Evolutionary conservation across 2,113 vertebrate genomes (phyloP).

Genomic region (Pseudorhombus dupliciocellatus): DNA sequence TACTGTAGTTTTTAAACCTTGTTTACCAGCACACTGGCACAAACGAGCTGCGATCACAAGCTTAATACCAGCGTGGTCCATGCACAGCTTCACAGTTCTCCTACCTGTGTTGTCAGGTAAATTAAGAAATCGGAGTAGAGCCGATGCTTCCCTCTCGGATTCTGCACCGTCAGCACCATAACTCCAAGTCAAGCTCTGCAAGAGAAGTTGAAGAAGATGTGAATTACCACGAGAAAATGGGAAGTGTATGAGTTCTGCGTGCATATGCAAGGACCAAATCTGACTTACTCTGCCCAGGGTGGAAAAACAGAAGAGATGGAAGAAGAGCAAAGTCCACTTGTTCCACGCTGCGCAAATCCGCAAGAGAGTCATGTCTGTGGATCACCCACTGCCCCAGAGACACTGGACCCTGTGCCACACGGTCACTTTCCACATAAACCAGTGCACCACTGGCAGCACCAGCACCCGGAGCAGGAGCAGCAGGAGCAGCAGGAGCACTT

Average conservation of each 20-base stretch:
- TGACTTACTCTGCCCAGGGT: constrained; percentile 67
- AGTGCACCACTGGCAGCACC: constrained; percentile 17
- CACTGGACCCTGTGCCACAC: not conserved
- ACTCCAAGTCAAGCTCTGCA: constrained; percentile 47
- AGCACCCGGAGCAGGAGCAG: not conserved
- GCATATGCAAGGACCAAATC: constrained; percentile 3
- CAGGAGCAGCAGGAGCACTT: constrained; percentile 5
- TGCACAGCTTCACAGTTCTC: not conserved
- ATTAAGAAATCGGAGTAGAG: constrained; percentile 66
- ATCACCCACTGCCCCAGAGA: constrained; percentile 3
- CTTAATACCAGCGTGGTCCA: not conserved
- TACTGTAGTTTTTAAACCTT: not conserved
- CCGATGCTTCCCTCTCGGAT: constrained; percentile 28
- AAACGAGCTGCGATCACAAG: not conserved
- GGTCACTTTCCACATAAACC: not conserved
- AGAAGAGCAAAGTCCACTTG: constrained; percentile 34
- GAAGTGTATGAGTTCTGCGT: constrained; percentile 29
- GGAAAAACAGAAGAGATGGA: constrained; percentile 61
- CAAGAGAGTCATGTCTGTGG: constrained; percentile 55
- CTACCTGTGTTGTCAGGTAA: constrained; percentile 77
- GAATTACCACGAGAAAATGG: constrained; percentile 20
- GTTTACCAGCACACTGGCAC: not conserved
- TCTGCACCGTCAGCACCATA: constrained; percentile 27
- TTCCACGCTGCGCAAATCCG: constrained; percentile 34
- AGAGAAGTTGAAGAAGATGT: constrained; percentile 11